These are phyloP conservation scores for Oryzias dopingdopingensis DNA, from an alignment of 2,797 vertebrate species.

Conservation along the genomic window DNA sequence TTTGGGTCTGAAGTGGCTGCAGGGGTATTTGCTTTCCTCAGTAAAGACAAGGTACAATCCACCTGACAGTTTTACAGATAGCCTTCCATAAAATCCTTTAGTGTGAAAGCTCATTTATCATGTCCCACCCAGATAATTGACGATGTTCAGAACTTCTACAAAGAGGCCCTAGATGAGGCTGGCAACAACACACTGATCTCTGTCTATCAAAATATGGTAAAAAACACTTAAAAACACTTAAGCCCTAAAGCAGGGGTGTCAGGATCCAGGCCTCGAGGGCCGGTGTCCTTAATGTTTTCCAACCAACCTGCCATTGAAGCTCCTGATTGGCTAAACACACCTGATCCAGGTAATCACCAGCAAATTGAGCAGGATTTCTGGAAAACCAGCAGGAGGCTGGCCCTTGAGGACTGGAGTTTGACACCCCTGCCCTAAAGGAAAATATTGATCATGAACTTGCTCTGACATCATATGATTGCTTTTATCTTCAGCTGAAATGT, in stretches of 20 bases:
- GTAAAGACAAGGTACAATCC: slow-evolving; percentile 84
- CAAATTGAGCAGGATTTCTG: no score
- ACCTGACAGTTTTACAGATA: no score
- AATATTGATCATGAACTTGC: not conserved
- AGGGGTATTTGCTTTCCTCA: slow-evolving; percentile 94
- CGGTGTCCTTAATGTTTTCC: no score
- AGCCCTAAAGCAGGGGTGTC: no score
- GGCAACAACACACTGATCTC: slow-evolving; percentile 70
- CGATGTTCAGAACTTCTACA: slow-evolving; percentile 87
- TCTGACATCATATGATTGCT: slow-evolving; percentile 2
- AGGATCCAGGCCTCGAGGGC: no score
- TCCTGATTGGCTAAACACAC: no score
- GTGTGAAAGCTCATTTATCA: not conserved
- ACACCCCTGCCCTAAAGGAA: not conserved
- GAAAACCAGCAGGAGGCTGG: no score
- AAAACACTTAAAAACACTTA: no score
- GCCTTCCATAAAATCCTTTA: not conserved
- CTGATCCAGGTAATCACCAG: no score
- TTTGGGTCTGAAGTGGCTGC: slow-evolving; percentile 94
- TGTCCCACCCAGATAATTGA: slow-evolving; percentile 80
- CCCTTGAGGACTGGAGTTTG: no score
- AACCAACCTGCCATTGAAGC: no score
- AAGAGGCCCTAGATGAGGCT: slow-evolving; percentile 70
- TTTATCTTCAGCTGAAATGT: slow-evolving; percentile 69
- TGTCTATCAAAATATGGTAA: slow-evolving; percentile 82